These are phyloP conservation scores for Lepidurus apus DNA, from an alignment of 1,140 invertebrate species.

Conservation along the genomic window DNA sequence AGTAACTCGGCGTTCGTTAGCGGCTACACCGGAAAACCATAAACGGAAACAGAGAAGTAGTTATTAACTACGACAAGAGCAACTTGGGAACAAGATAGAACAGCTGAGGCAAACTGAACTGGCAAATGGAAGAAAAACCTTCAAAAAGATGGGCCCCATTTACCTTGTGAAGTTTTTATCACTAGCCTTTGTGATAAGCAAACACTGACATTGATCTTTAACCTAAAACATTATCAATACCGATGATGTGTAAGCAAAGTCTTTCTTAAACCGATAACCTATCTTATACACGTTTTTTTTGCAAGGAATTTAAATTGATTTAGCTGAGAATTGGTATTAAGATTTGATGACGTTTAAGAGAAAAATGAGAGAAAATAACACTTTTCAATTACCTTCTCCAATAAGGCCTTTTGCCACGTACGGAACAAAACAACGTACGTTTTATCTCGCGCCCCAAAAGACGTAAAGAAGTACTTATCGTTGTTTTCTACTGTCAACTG, in stretches of 20 bases:
- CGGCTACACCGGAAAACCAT: conserved; percentile 48
- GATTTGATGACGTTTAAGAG: conserved; percentile 3
- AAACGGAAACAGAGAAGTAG: not conserved
- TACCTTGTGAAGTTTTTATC: not conserved
- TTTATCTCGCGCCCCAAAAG: conserved; percentile 85
- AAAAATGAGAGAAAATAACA: not conserved
- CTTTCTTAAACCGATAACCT: no score
- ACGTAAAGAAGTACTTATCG: conserved; percentile 89
- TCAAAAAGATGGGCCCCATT: not conserved
- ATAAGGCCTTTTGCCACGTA: conserved; percentile 90
- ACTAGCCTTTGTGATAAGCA: no score
- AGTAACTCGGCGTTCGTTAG: conserved; percentile 82
- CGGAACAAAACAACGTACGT: conserved; percentile 90
- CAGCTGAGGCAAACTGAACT: not conserved
- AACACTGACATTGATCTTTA: no score
- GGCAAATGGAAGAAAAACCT: not conserved
- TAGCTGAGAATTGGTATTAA: not conserved
- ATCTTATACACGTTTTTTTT: no score
- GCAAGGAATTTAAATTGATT: no score
- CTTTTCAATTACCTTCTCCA: conserved; percentile 66
- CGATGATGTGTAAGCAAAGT: no score
- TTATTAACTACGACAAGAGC: not conserved
- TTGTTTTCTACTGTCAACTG: conserved; percentile 66
- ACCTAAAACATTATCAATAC: no score
- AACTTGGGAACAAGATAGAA: no score